These are phyloP conservation scores for Heteronetta atricapilla DNA, from an alignment of 2,113 vertebrate species.

Conservation along the genomic window DNA sequence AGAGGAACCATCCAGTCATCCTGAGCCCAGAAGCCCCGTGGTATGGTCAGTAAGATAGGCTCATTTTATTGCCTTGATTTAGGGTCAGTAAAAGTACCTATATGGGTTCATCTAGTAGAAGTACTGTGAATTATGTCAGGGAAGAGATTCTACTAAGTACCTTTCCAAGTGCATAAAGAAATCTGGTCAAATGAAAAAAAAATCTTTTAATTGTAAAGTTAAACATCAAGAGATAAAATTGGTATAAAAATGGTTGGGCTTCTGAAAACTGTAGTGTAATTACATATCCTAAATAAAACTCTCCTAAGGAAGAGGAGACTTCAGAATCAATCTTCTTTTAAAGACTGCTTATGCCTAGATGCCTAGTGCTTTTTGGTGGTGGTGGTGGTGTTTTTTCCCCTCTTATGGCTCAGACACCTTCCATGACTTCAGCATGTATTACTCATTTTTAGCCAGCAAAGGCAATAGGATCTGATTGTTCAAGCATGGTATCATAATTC, in stretches of 20 bases:
- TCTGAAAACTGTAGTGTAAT: neutral
- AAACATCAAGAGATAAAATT: neutral
- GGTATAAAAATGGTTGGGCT: neutral
- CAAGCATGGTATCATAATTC: neutral
- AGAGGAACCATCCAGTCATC: neutral
- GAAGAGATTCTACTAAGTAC: neutral
- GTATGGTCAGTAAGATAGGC: neutral
- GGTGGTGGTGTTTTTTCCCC: neutral
- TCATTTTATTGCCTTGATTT: neutral
- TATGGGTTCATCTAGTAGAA: neutral
- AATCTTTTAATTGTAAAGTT: neutral
- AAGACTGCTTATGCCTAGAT: neutral
- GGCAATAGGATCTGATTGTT: neutral
- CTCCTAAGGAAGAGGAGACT: neutral
- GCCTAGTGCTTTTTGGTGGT: too few species aligned
- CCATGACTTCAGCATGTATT: neutral
- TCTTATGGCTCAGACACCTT: neutral
- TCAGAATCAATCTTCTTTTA: neutral
- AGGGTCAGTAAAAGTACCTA: neutral
- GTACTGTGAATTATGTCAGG: neutral
- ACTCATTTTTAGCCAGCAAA: neutral
- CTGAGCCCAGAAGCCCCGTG: neutral
- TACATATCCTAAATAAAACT: neutral
- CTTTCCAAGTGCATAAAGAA: neutral
- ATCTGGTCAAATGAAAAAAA: neutral